Evolutionary conservation across 2,888 invertebrate genomes (phyloP).

Genomic region (Sarcophaga rosellei): DNA sequence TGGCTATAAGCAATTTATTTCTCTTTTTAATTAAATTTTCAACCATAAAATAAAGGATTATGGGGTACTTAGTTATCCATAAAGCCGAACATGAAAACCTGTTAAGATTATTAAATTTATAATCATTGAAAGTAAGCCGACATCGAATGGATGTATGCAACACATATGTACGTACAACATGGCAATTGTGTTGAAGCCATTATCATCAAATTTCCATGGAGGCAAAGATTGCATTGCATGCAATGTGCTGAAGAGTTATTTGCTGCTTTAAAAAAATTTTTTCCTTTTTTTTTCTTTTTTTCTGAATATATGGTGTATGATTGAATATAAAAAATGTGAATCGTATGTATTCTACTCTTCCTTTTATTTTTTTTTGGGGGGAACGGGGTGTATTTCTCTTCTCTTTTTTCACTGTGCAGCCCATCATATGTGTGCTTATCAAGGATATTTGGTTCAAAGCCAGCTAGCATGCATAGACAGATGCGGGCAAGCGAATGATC

Average conservation of each 20-base stretch:
- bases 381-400: no score
- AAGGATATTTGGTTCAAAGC: constrained; percentile 13
- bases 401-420: not conserved
- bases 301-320: no score
- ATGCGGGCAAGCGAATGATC: not conserved
- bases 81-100: constrained; percentile 62
- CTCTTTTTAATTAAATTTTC: constrained; percentile 60
- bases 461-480: not conserved
- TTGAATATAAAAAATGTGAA: constrained; percentile 23
- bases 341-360: constrained; percentile 7
- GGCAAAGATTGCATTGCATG: not conserved
- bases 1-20: constrained; percentile 3
- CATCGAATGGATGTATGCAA: constrained; percentile 9
- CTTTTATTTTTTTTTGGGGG: not conserved
- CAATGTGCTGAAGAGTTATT: no score
- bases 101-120: constrained; percentile 68
- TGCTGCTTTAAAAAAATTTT: no score
- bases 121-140: constrained; percentile 63
- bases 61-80: constrained; percentile 41
- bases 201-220: not conserved
- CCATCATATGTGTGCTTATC: constrained; percentile 3
- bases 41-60: constrained; percentile 65
- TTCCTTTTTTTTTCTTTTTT: no score
- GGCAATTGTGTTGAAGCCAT: not conserved
- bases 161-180: not conserved